Conservation (phyloP, 2,888 invertebrate species). For the Tenthredo livida region DNA sequence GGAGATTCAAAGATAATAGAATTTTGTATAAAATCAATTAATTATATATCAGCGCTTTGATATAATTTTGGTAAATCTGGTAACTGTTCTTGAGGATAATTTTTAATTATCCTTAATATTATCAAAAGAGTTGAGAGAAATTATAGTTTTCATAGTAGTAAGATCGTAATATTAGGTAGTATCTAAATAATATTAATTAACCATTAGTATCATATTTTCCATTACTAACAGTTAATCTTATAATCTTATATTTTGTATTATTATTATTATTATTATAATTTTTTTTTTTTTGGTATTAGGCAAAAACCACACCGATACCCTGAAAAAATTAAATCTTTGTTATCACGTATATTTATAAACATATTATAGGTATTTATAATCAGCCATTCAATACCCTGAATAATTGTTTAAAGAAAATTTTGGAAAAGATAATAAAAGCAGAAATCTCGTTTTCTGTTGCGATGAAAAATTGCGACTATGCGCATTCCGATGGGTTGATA, state of each 20-base stretch:
- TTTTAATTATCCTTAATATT: not conserved
- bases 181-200: not conserved
- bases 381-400: not conserved
- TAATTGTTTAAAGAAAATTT: not conserved
- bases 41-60: not conserved
- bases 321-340: constrained; percentile 12
- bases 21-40: not conserved
- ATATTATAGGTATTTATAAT: not conserved
- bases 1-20: not conserved
- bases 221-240: constrained; percentile 31
- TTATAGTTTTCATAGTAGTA: not conserved
- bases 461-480: not conserved
- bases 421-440: not conserved
- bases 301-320: constrained; percentile 10
- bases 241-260: constrained; percentile 1
- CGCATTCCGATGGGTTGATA: not conserved
- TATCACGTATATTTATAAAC: not conserved
- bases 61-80: constrained; percentile 13
- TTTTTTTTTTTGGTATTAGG: constrained; percentile 36
- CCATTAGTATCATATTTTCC: not conserved
- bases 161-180: constrained; percentile 3
- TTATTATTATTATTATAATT: too few relatives aligned
- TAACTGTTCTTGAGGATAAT: not conserved
- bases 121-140: not conserved
- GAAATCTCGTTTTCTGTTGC: not conserved